A percentile compares a stretch with the other conserved stretches of the same genome.
These are phyloP conservation scores for Jacana jacana DNA, from an alignment of 2,113 vertebrate genomes.

Conservation along the genomic window DNA sequence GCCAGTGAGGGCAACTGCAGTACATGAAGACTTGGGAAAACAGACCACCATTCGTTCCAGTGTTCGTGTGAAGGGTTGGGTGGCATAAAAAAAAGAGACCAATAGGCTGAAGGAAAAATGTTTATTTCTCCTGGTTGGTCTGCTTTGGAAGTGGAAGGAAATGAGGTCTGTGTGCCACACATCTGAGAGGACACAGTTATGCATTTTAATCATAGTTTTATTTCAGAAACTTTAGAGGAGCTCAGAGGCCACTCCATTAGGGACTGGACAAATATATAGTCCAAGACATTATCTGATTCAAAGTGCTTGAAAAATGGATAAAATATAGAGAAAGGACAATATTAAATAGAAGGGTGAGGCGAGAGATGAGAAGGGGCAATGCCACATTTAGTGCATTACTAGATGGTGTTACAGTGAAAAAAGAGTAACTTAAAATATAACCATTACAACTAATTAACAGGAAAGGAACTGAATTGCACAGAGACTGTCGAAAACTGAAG, in stretches of 20 bases:
- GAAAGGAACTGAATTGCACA: background rate
- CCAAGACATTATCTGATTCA: background rate
- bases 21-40: accelerated
- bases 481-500: background rate
- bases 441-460: background rate
- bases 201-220: background rate
- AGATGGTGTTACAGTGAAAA: background rate
- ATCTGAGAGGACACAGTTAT: background rate
- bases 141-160: background rate
- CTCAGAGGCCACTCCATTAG: background rate
- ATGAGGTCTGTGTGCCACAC: background rate
- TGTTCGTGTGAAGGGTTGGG: background rate
- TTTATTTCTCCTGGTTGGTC: background rate
- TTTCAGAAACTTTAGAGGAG: background rate
- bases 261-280: background rate
- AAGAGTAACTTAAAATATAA: background rate
- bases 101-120: background rate
- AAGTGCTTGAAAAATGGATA: background rate
- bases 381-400: background rate
- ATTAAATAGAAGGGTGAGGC: background rate
- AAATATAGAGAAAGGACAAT: background rate
- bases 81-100: background rate
- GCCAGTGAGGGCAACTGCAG: background rate
- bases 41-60: background rate
- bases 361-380: background rate